Base-by-base conservation (phyloP, 2,888 invertebrate species). In the Alitta virens region DNA sequence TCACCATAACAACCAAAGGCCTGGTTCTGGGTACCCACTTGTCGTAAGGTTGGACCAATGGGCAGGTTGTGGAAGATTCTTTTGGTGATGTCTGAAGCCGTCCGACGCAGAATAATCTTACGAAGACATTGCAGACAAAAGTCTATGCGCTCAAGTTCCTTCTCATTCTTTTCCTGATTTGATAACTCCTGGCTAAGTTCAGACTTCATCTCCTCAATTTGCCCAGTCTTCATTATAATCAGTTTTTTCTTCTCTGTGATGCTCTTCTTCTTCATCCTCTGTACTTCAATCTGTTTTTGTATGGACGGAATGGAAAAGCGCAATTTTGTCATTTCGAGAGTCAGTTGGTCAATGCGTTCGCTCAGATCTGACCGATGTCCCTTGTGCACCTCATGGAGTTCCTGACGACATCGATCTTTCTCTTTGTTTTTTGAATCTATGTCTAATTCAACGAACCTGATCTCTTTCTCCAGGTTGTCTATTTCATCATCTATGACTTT, bases 11-110 rank as follows among this genome's bases (percentile, higher is more conserved):
- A n/a, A n/a, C n/a, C n/a, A n/a, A n/a, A n/a, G n/a, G n/a, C n/a
- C n/a, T n/a, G n/a, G n/a, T n/a, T n/a, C n/a, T n/a, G n/a, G n/a
- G n/a, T n/a, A n/a, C n/a, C n/a, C n/a, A n/a, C n/a, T n/a, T n/a
- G n/a, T n/a, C n/a, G n/a, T n/a, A n/a, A n/a, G n/a, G 33, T 51
- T 21, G 59, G 50, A 38, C 55, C 61, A 1, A 75, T 56, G 1
- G 76, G 76, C 71, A 78, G 71, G 26, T 74, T 75, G 60, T 75
- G 73, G 60, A 76, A 78, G 16, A 78, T 72, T 60, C 75, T 75
- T 65, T 75, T 77, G 56, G 76, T 67, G 12, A 73, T 68, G 49
- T 76, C 76, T 0, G 74, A 70, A 33, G 71, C 72, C 1, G 73
- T 73, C 61, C 76, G 76, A 54, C 71, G 70, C 1, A 73, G 64